Conservation (phyloP, 2,113 vertebrate genomes). For the Ia io region DNA sequence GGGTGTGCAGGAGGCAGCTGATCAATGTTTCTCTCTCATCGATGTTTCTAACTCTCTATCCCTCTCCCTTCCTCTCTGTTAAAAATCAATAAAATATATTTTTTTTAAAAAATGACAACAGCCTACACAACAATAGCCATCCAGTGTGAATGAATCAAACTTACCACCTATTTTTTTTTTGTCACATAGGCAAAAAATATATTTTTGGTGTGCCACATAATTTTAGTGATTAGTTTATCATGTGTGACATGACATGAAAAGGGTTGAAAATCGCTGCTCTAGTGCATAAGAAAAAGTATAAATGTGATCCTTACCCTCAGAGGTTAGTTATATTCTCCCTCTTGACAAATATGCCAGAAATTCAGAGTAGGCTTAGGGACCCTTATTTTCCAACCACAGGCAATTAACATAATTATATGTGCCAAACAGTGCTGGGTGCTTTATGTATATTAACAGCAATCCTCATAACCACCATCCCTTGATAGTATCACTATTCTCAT, state of each 20-base stretch:
- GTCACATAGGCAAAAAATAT: neutral
- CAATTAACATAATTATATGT: neutral
- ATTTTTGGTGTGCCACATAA: neutral
- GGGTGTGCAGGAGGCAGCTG: too few species aligned
- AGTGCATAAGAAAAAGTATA: neutral
- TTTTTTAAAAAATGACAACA: neutral
- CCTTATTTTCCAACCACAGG: neutral
- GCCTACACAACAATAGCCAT: neutral
- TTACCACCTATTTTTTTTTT: neutral
- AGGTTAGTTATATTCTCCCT: neutral
- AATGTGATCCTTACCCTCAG: neutral
- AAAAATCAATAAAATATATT: too few species aligned
- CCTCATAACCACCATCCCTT: neutral
- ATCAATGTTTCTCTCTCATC: too few species aligned
- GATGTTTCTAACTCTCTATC: too few species aligned
- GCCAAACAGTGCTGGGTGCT: neutral
- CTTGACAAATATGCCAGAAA: neutral
- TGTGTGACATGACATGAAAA: neutral
- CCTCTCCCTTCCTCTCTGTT: too few species aligned
- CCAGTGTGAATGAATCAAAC: neutral
- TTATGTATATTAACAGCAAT: rapidly evolving
- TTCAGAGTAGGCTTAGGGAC: neutral
- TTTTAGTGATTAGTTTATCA: neutral
- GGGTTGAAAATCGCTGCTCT: neutral
- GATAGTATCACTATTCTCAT: too few species aligned